Conservation (phyloP, 2,888 invertebrate species). For the Pseudeuparius sepicola region DNA sequence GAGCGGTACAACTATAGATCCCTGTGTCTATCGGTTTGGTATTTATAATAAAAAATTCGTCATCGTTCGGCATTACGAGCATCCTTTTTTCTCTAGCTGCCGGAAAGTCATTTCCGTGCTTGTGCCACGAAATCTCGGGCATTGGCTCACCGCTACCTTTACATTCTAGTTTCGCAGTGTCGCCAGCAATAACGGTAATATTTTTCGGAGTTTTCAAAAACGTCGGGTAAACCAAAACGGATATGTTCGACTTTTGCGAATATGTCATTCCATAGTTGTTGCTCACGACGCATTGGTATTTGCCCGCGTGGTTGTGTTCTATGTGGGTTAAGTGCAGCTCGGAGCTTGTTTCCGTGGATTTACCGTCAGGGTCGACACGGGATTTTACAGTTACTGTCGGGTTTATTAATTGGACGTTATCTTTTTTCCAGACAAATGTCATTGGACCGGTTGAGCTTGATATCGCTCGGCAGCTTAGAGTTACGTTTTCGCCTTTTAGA, state of each 20-base stretch:
- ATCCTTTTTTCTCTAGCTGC: conserved; percentile 88
- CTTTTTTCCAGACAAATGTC: conserved; percentile 80
- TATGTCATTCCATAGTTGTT: conserved; percentile 86
- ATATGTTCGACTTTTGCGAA: conserved; percentile 75
- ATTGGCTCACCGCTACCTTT: conserved; percentile 81
- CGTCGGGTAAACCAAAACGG: conserved; percentile 78
- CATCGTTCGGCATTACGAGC: conserved; percentile 86
- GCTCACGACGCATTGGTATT: conserved; percentile 77
- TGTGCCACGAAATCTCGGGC: conserved; percentile 84
- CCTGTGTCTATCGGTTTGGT: conserved; percentile 85
- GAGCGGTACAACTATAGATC: conserved; percentile 86
- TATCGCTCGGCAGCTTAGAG: conserved; percentile 71
- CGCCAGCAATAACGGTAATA: conserved; percentile 74
- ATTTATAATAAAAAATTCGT: conserved; percentile 86
- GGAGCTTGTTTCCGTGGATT: conserved; percentile 60
- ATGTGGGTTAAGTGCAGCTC: conserved; percentile 65
- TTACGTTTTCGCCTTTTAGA: conserved; percentile 79
- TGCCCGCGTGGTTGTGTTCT: conserved; percentile 71
- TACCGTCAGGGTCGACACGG: conserved; percentile 42
- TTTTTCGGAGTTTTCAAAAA: conserved; percentile 79
- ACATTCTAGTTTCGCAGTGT: conserved; percentile 81
- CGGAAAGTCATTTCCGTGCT: conserved; percentile 87
- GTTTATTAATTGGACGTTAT: conserved; percentile 54
- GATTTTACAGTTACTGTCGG: conserved; percentile 28
- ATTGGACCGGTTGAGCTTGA: conserved; percentile 67